These are phyloP conservation scores for Orthonyx spaldingii DNA, from an alignment of 2,113 vertebrate genomes.

Conservation along the genomic window DNA sequence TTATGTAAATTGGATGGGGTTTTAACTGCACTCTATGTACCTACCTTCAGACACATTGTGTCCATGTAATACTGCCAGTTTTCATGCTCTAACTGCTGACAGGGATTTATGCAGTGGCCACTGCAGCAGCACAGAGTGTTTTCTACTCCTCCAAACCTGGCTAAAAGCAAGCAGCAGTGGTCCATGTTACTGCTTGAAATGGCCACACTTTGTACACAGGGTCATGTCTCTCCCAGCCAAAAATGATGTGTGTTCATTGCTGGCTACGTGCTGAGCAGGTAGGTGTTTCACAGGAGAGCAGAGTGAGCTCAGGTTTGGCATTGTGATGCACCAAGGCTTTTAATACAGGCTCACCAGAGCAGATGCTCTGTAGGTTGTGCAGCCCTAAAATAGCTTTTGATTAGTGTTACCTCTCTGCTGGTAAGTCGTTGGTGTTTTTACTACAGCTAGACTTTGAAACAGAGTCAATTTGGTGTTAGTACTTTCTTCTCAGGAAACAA, in stretches of 20 bases:
- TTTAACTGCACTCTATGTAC: background rate
- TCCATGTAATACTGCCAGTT: background rate
- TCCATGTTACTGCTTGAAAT: background rate
- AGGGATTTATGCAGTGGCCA: background rate
- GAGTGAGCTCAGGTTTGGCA: background rate
- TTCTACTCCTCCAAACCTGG: background rate
- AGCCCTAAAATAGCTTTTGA: background rate
- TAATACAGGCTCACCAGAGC: background rate
- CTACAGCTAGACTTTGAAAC: background rate
- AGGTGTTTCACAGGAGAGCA: background rate
- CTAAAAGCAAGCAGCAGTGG: background rate
- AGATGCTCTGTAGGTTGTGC: background rate
- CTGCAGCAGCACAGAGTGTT: background rate
- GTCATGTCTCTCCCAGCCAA: rapidly evolving
- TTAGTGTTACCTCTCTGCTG: background rate
- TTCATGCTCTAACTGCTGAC: background rate
- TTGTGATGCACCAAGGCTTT: background rate
- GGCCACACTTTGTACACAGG: background rate
- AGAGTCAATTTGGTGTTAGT: background rate
- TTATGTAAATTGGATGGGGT: background rate
- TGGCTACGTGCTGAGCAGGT: background rate
- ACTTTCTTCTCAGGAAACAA: background rate
- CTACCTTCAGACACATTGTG: background rate
- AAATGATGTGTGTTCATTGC: background rate
- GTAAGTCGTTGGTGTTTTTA: background rate